phyloP scores from a whole-genome alignment of 2,113 vertebrate species.

The Pelecanus crispus region DNA sequence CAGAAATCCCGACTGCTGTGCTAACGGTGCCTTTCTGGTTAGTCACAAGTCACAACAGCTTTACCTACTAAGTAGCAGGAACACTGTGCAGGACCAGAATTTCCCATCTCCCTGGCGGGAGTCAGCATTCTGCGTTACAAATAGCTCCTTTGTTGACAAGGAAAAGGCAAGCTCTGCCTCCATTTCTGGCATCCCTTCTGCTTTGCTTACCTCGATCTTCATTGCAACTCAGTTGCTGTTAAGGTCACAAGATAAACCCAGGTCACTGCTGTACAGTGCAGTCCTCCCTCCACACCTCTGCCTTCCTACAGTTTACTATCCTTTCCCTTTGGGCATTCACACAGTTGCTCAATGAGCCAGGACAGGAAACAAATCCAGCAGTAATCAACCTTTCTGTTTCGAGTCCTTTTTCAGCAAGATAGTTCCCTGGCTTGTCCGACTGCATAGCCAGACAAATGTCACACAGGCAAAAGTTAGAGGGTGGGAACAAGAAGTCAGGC shows the following conservation, averaged over 20 bases:
- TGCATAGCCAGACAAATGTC: neutral
- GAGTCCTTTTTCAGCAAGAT: neutral
- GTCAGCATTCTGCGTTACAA: neutral
- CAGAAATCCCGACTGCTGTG: neutral
- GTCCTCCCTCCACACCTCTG: neutral
- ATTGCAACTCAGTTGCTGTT: neutral
- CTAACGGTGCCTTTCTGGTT: neutral
- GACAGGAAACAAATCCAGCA: neutral
- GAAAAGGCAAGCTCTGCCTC: neutral
- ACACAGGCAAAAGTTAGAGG: neutral
- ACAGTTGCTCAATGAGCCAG: neutral
- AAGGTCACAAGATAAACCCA: neutral
- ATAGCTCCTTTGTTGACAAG: neutral
- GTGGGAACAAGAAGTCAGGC: neutral
- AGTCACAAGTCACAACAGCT: neutral
- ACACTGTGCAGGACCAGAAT: rapidly evolving
- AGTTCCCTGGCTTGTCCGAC: neutral
- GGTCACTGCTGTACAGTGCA: neutral
- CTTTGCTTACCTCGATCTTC: rapidly evolving
- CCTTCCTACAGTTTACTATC: neutral
- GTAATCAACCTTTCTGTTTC: neutral
- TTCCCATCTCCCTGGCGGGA: rapidly evolving
- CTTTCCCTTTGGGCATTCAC: neutral
- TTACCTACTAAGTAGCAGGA: neutral
- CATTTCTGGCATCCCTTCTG: neutral